Conservation (phyloP, 2,797 vertebrate genomes). For the Picus viridis region DNA sequence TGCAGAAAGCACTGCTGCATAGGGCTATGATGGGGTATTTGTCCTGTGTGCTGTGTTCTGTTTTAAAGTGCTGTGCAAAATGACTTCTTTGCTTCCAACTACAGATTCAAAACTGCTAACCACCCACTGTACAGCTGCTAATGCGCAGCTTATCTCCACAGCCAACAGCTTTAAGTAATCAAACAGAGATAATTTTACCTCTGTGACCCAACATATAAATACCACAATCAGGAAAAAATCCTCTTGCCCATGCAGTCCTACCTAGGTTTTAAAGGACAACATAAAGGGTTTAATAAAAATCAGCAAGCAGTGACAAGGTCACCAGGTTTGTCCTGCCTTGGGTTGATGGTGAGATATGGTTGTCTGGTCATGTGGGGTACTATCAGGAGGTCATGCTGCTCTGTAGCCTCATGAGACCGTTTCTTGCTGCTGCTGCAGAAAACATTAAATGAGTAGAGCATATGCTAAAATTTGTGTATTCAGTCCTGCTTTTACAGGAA, state of each 20-base stretch:
- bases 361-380: not conserved
- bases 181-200: conserved; percentile 64
- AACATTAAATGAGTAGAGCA: not conserved
- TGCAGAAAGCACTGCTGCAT: not conserved
- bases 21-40: not conserved
- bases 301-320: not conserved
- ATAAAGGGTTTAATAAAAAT: not conserved
- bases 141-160: conserved; percentile 52
- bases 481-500: not conserved
- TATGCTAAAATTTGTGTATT: not conserved
- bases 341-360: not conserved
- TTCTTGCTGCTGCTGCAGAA: conserved; percentile 3
- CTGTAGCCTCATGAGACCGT: not conserved
- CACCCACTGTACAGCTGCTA: conserved; percentile 45
- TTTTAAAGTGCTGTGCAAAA: conserved; percentile 10
- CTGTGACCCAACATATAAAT: conserved; percentile 51
- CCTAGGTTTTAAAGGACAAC: conserved; percentile 27
- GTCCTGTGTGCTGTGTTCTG: not conserved
- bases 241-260: not conserved
- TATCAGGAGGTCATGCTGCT: not conserved
- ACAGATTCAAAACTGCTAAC: not conserved
- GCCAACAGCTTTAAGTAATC: conserved; percentile 68
- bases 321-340: not conserved
- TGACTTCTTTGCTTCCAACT: not conserved
- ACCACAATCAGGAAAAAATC: conserved; percentile 37